Evolutionary conservation across 2,797 vertebrate genomes (phyloP).

Genomic region (Malacoctenus gilli): DNA sequence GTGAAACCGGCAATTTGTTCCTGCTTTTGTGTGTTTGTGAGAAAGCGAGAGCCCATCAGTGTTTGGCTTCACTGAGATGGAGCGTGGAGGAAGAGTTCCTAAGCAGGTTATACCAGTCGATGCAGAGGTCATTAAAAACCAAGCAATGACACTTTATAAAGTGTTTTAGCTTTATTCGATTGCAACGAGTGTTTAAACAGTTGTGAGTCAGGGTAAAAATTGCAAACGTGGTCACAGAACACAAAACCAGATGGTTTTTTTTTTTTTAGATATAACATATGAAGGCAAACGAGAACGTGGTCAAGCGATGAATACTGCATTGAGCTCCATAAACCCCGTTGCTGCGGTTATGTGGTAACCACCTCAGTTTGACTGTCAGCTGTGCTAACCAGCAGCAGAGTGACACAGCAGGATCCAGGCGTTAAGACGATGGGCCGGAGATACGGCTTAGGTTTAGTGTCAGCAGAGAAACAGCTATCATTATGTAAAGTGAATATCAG

Average conservation of each 20-base stretch:
- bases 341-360: slow-evolving; percentile 27
- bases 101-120: no score
- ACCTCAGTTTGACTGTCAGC: slow-evolving; percentile 37
- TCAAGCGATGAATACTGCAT: slow-evolving; percentile 24
- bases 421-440: slow-evolving; percentile 16
- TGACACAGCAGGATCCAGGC: slow-evolving; percentile 48
- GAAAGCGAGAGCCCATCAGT: no score
- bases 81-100: no score
- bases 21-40: no score
- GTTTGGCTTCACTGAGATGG: no score
- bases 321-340: no score
- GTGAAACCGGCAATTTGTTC: no score
- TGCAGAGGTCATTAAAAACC: no score
- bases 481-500: slow-evolving; percentile 74
- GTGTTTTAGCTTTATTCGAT: no score
- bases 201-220: neutral
- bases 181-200: no score
- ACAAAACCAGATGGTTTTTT: neutral
- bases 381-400: slow-evolving; percentile 44
- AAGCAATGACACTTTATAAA: no score
- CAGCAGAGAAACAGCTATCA: slow-evolving; percentile 48
- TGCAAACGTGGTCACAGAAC: slow-evolving; percentile 1
- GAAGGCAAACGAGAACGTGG: neutral
- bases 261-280: slow-evolving; percentile 9
- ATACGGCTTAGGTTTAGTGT: slow-evolving; percentile 50